These are phyloP conservation scores for Acanthococcus lagerstroemiae DNA, from an alignment of 2,888 invertebrate species.

Conservation along the genomic window DNA sequence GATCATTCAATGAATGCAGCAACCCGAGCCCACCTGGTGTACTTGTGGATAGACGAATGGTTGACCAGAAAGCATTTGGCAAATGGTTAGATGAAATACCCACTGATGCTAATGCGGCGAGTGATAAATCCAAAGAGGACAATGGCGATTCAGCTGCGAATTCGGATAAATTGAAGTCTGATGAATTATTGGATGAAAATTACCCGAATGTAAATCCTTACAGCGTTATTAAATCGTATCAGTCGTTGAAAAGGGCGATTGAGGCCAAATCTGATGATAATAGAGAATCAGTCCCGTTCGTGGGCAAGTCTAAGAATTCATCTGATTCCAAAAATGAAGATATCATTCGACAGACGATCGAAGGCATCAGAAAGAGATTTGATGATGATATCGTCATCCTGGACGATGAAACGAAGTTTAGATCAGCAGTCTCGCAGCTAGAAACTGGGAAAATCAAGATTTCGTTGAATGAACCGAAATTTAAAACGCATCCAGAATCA, in stretches of 20 bases:
- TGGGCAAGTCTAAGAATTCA: not conserved
- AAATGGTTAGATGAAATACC: no score
- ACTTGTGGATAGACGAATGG: not conserved
- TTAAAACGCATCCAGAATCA: no score
- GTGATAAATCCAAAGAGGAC: not conserved
- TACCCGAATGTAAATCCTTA: conserved; percentile 4
- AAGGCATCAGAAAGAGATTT: not conserved
- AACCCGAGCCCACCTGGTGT: not conserved
- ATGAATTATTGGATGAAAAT: conserved; percentile 13
- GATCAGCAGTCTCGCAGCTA: no score
- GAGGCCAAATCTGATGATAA: not conserved
- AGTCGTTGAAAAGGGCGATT: not conserved
- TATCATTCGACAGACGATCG: not conserved
- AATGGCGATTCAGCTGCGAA: not conserved
- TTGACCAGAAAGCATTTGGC: not conserved
- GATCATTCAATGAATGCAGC: not conserved
- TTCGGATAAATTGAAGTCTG: not conserved
- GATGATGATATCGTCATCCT: conserved; percentile 16
- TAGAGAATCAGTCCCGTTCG: no score
- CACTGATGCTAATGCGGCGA: not conserved
- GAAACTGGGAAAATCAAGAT: no score
- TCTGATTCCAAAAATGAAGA: not conserved
- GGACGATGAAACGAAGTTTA: no score
- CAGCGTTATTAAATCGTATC: not conserved
- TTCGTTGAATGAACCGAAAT: no score